Evolutionary conservation across 2,888 invertebrate genomes (phyloP).

Genomic region (Onchidella celtica): DNA sequence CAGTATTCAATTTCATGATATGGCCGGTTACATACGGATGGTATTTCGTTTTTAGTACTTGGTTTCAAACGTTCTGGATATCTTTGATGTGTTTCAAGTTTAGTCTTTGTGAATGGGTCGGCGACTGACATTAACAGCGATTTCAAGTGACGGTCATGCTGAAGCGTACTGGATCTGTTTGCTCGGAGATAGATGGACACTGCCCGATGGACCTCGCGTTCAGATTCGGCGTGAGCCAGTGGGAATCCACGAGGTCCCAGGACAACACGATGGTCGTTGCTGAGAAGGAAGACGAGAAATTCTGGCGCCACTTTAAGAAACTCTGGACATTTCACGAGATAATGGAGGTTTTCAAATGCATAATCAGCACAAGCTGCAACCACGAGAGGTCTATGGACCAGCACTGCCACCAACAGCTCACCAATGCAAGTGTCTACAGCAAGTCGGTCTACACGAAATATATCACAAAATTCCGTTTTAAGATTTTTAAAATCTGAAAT

Average conservation of each 20-base stretch:
- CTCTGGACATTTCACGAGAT: neutral
- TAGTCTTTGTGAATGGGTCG: neutral
- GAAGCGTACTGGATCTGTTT: neutral
- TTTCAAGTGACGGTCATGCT: neutral
- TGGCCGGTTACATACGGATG: neutral
- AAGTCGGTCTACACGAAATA: neutral
- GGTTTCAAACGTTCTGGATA: neutral
- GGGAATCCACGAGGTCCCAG: constrained; percentile 27
- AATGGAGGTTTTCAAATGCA: constrained; percentile 8
- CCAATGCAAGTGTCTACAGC: neutral
- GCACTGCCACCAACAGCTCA: constrained; percentile 1
- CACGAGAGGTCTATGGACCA: neutral
- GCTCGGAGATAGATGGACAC: neutral
- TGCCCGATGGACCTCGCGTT: constrained; percentile 12
- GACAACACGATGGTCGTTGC: constrained; percentile 10
- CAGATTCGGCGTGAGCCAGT: constrained; percentile 18
- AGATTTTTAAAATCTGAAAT: neutral
- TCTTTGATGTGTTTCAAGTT: neutral
- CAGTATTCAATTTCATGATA: constrained; percentile 23
- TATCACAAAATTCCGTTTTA: neutral
- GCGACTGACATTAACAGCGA: neutral
- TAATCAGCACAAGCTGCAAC: neutral
- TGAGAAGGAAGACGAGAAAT: constrained; percentile 20
- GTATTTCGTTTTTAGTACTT: neutral
- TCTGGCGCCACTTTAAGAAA: constrained; percentile 21